Evolutionary conservation across 2,113 vertebrate species (phyloP).

Genomic region (Apteryx owenii): DNA sequence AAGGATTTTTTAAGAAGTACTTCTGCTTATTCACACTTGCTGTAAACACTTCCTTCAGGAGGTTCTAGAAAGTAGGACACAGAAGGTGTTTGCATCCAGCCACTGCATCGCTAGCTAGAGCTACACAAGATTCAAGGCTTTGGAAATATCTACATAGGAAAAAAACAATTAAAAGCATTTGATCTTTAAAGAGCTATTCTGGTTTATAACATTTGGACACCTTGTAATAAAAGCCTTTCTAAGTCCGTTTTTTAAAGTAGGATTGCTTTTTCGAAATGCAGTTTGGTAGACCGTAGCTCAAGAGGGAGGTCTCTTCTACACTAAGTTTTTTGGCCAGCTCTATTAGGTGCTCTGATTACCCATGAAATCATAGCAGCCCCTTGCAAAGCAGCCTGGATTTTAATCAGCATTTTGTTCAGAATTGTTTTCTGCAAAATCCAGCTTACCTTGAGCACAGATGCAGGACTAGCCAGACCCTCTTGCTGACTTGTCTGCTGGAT

Average conservation of each 20-base stretch:
- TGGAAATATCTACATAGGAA: background rate
- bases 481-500: background rate
- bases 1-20: background rate
- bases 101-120: conserved; percentile 19
- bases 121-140: conserved; percentile 1
- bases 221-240: background rate
- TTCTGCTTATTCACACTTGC: conserved; percentile 69
- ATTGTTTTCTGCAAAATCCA: background rate
- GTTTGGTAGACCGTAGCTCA: background rate
- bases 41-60: conserved; percentile 57
- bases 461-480: background rate
- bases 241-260: background rate
- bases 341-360: background rate
- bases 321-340: background rate
- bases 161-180: background rate
- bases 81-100: conserved; percentile 44
- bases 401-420: conserved; percentile 13
- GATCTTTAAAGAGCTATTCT: conserved; percentile 9
- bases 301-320: background rate
- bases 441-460: background rate
- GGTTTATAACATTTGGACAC: background rate
- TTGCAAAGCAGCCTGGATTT: background rate
- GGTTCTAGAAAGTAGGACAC: conserved; percentile 61
- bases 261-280: background rate
- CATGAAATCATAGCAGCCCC: background rate